Percentiles rank a stretch among this genome's conserved stretches.
These are phyloP conservation scores for Dendrophyllia cribrosa DNA, from an alignment of 64 coral and sea anemone genomes.

Conservation along the genomic window DNA sequence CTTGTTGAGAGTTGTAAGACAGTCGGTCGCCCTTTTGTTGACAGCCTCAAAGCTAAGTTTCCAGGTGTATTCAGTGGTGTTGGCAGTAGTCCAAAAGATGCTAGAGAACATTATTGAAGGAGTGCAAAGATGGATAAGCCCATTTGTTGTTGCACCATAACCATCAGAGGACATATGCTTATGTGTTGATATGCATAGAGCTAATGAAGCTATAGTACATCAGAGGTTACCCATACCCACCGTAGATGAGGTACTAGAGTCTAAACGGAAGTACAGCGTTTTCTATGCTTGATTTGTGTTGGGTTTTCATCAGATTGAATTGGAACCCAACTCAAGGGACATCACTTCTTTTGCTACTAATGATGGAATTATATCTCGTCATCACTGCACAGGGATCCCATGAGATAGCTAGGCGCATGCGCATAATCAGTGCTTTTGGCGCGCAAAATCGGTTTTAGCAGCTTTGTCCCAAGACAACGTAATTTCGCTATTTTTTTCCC, in stretches of 20 bases:
- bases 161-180: constrained; percentile 31
- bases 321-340: no score
- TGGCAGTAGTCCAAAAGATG: constrained; percentile 5
- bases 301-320: no score
- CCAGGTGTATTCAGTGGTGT: neutral
- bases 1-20: constrained; percentile 22
- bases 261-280: neutral
- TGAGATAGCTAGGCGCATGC: no score
- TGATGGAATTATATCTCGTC: no score
- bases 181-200: no score
- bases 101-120: neutral
- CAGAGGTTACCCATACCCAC: constrained; percentile 10
- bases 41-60: neutral
- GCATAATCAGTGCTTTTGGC: no score
- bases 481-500: no score
- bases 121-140: constrained; percentile 34
- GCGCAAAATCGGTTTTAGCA: no score
- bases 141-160: constrained; percentile 55
- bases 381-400: no score
- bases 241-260: no score
- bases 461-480: no score
- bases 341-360: no score
- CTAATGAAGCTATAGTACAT: neutral
- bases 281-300: constrained; percentile 1
- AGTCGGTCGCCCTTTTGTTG: neutral